phyloP scores from a whole-genome alignment of 2,888 invertebrate species.

The Pachycephus smyrnensis region DNA sequence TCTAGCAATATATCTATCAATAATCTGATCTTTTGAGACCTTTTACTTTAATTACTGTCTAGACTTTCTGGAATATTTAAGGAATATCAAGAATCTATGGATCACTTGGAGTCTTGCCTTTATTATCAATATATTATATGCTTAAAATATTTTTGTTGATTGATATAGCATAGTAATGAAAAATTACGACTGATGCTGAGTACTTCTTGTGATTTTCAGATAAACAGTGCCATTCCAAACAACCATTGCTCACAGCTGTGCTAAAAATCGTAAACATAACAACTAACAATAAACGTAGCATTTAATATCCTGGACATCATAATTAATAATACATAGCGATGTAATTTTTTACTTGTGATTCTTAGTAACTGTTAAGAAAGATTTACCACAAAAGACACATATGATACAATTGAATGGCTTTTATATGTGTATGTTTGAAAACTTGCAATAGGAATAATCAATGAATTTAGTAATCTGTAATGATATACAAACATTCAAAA shows the following conservation, averaged over 20 bases:
- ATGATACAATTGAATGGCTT: slow-evolving; percentile 22
- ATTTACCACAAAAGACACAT: slow-evolving; percentile 28
- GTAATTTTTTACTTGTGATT: slow-evolving; percentile 22
- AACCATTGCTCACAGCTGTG: slow-evolving; percentile 54
- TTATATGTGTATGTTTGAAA: slow-evolving; percentile 20
- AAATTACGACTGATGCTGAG: background rate
- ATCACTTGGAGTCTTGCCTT: background rate
- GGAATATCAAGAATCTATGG: background rate
- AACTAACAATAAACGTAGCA: slow-evolving; percentile 36
- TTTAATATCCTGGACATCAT: slow-evolving; percentile 32
- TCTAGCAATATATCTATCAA: background rate
- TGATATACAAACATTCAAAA: slow-evolving; percentile 31
- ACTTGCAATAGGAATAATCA: slow-evolving; percentile 6
- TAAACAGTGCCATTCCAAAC: slow-evolving; percentile 57
- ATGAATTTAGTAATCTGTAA: background rate
- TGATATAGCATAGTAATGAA: background rate
- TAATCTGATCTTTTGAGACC: background rate
- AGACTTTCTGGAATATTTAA: too few relatives aligned
- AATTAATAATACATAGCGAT: slow-evolving; percentile 28
- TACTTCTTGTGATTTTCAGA: slow-evolving; percentile 40
- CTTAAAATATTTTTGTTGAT: background rate
- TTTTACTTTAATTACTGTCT: too few relatives aligned
- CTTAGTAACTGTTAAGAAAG: background rate
- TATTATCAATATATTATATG: background rate
- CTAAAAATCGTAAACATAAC: slow-evolving; percentile 42